Conservation (phyloP, 2,888 invertebrate species). For the Coelogynopora nodosa region DNA sequence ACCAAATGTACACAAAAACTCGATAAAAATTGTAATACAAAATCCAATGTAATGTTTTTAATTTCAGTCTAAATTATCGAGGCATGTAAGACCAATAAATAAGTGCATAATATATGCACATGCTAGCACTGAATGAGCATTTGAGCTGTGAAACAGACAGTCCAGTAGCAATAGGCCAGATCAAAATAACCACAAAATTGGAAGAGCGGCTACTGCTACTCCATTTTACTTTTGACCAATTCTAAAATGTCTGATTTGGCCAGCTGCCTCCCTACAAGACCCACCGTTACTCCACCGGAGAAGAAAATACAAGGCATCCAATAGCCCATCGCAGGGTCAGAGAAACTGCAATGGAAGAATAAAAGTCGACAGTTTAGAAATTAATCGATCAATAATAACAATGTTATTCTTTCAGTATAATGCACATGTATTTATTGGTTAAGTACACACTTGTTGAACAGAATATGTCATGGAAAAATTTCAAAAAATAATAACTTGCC, state of each 20-base stretch:
- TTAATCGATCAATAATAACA: too few species aligned
- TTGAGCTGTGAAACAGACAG: neutral
- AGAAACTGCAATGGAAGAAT: neutral
- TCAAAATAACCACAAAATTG: constrained; percentile 74
- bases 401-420: too few species aligned
- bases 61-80: too few species aligned
- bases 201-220: constrained; percentile 77
- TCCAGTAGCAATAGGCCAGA: neutral
- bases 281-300: constrained; percentile 64
- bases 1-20: too few species aligned
- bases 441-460: too few species aligned
- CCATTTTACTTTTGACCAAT: constrained; percentile 33
- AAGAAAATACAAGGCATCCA: constrained; percentile 63
- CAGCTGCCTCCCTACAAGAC: constrained; percentile 62
- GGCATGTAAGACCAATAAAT: too few species aligned
- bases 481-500: too few species aligned
- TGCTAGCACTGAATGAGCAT: neutral
- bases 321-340: constrained; percentile 51
- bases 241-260: constrained; percentile 51
- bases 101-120: neutral
- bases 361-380: too few species aligned
- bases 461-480: too few species aligned
- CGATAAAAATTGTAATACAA: too few species aligned
- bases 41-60: too few species aligned
- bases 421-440: too few species aligned